These are phyloP conservation scores for Himalopsyche japonica DNA, from an alignment of 2,888 invertebrate genomes.

Conservation along the genomic window DNA sequence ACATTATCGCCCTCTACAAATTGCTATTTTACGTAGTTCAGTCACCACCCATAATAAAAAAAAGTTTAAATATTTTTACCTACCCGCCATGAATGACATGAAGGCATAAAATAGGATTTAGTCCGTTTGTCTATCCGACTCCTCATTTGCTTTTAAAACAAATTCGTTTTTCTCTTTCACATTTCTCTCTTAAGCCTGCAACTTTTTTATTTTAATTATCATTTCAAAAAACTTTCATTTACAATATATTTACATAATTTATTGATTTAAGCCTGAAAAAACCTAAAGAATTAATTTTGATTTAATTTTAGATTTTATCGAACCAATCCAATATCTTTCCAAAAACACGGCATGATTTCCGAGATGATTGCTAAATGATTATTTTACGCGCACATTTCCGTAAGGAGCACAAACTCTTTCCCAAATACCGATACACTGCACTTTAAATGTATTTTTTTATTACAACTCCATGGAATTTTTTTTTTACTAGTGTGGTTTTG, in stretches of 20 bases:
- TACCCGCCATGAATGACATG: neutral
- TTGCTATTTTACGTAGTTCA: neutral
- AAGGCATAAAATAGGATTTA: neutral
- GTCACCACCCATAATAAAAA: neutral
- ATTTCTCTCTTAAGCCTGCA: neutral
- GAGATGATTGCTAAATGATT: neutral
- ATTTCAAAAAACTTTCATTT: neutral
- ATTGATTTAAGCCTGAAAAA: neutral
- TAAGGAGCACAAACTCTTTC: neutral
- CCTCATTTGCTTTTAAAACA: neutral
- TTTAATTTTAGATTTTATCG: neutral
- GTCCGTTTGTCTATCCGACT: neutral
- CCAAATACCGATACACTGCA: neutral
- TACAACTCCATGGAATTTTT: neutral
- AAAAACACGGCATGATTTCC: neutral
- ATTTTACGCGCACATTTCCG: neutral
- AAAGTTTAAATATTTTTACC: neutral
- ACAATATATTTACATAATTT: neutral
- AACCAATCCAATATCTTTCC: neutral
- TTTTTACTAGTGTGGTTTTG: neutral
- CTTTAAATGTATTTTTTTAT: neutral
- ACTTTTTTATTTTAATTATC: neutral
- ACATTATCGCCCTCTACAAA: slow-evolving; percentile 45
- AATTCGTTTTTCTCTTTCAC: neutral
- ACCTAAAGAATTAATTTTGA: neutral